These are phyloP conservation scores for Columba guinea DNA, from an alignment of 2,797 vertebrate species.

Conservation along the genomic window DNA sequence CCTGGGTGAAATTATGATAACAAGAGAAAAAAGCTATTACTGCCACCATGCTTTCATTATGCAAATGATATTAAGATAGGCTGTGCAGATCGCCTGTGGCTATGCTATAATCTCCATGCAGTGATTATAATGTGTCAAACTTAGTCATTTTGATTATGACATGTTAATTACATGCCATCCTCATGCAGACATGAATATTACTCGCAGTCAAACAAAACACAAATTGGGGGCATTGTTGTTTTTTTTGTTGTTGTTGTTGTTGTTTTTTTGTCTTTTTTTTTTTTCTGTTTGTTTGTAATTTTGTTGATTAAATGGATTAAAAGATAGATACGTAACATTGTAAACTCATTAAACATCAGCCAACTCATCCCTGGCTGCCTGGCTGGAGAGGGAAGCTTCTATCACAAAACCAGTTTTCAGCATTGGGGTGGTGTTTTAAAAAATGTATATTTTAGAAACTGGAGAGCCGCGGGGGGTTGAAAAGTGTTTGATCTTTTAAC, in stretches of 20 bases:
- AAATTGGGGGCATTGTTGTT: constrained; percentile 79
- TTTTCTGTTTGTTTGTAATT: neutral
- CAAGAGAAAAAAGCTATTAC: constrained; percentile 99
- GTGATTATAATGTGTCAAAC: constrained; percentile 99
- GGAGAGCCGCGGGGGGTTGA: neutral
- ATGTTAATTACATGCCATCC: constrained; percentile 98
- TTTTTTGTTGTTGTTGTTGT: constrained; percentile 41
- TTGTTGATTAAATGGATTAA: constrained; percentile 73
- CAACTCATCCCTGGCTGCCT: neutral
- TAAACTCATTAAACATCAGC: constrained; percentile 59
- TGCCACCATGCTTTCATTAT: constrained; percentile 98
- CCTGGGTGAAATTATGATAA: constrained; percentile 99
- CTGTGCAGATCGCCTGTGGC: constrained; percentile 88
- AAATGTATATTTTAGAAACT: neutral
- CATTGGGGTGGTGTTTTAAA: rapidly evolving
- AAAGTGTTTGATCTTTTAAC: neutral
- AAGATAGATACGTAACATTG: constrained; percentile 56
- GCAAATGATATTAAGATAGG: constrained; percentile 99
- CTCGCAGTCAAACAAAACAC: constrained; percentile 85
- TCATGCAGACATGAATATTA: constrained; percentile 94
- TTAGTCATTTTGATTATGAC: constrained; percentile 99
- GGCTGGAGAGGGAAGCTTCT: neutral
- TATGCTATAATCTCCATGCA: constrained; percentile 96
- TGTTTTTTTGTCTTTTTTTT: neutral
- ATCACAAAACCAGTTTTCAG: neutral